Base-by-base conservation (phyloP, 30 jellyfish, hydroid and myxozoan species). In the Turritopsis dohrnii region DNA sequence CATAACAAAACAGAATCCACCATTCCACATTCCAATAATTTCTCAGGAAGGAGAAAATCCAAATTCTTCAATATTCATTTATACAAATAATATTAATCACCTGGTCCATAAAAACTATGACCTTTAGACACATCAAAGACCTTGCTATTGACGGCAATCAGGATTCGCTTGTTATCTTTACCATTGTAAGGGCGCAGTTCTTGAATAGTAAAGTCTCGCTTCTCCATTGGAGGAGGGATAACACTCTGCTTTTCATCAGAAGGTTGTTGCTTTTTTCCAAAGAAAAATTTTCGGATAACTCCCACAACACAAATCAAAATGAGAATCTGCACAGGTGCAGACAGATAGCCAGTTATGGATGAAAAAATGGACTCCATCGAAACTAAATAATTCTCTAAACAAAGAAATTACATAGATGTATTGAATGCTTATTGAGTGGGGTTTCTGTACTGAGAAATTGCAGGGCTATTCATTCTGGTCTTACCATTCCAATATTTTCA, bases 51-150 rank as follows among this genome's bases (percentile, higher is more conserved):
- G 60, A 41, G 60, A 41, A 41, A 41, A 41, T 41, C 5, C 60
- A 41, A 41, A 41, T n/a, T n/a, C n/a, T n/a, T n/a, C n/a, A n/a
- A n/a, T n/a, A n/a, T n/a, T n/a, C n/a, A n/a, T n/a, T n/a, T n/a
- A n/a, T n/a, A n/a, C 5, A 41, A 41, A 41, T 41, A 3, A 13
- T 5, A 25, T 1, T 4, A 73, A 52, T 52, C 72, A 93, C 99
- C 96, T 41, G 96, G 96, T 4, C 99, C 99, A 82, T 94, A 94
- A 75, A 74, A 82, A 66, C 76, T 29, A 28, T 74, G 73, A 30
- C 96, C 99, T 18, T 89, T 80, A 17, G 96, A 85, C 29, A 94
- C 96, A 85, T 94, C 99, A 85, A 94, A 94, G 1, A 94, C 96
- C 54, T 89, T 94, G 18, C 95, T 83, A 86, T 94, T 94, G 21